Base-by-base conservation (phyloP, 2,888 invertebrate species). In the Drosophila sordidapex region DNA sequence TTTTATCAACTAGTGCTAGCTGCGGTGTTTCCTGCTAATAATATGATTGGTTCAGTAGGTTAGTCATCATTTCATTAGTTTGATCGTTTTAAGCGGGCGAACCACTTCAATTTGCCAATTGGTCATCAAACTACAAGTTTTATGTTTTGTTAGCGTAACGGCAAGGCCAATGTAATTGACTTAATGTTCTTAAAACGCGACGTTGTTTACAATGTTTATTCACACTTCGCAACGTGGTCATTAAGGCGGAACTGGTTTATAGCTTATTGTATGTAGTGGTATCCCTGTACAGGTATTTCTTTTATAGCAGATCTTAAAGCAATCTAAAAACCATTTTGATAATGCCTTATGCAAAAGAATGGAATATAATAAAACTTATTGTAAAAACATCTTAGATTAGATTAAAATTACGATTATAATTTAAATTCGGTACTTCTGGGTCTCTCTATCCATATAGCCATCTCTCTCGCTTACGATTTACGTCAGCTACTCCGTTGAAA, bases 201-300 rank as follows among this genome's bases (percentile, higher is more conserved):
- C 8, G 49, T 60, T 79, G 76, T 76, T 79, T 76, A 79, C 79
- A 59, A 70, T 74, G 61, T 54, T 65, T 76, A 73, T 71, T 74
- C 70, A 79, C 79, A 78, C 79, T 79, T 64, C 38, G 49, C 72
- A 66, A 73, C 61, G 63, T 76, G 76, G 80, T 80, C 73, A 70
- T 80, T 76, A 65, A 69, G 52, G 66, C 81, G 69, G 64, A 79
- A 80, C 79, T 70, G 61, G 76, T 70, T 79, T 64, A 27, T 31
- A 33, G 35, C 27, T 35, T 51, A 38, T 15, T 38, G n/a, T 29
- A 3, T 15, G 21, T 15, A 4, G 33, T 33, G 1, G 13, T 43
- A 48, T 43, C 35, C 15, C 11, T 35, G n/a, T 21, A 33, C 43
- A 21, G 21, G 4, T 46, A 15, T 46, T 46, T 13, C 7, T 21